phyloP scores from a whole-genome alignment of 2,888 invertebrate genomes.

The Heliconius hortense region DNA sequence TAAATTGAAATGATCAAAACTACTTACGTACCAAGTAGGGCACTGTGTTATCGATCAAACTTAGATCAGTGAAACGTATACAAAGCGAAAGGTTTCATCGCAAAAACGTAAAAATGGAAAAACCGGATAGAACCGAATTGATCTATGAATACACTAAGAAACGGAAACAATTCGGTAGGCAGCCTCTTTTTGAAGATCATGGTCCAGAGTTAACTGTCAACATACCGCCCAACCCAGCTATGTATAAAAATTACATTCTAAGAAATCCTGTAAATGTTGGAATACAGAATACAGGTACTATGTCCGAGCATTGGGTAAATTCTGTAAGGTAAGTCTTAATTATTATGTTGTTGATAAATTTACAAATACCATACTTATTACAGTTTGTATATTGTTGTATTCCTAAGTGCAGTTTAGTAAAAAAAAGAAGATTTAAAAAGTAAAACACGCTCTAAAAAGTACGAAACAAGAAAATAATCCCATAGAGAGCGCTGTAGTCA shows the following conservation, averaged over 20 bases:
- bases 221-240: constrained; percentile 83
- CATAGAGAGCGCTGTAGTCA: too few relatives aligned
- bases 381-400: not conserved
- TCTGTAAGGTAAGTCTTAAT: constrained; percentile 69
- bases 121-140: constrained; percentile 66
- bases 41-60: constrained; percentile 34
- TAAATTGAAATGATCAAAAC: too few relatives aligned
- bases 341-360: not conserved
- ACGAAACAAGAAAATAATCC: too few relatives aligned
- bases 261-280: constrained; percentile 84
- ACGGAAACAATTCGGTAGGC: constrained; percentile 86
- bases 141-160: constrained; percentile 84
- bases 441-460: too few relatives aligned
- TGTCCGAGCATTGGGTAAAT: constrained; percentile 85
- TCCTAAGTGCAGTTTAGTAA: too few relatives aligned
- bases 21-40: not conserved
- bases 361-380: not conserved
- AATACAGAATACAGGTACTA: constrained; percentile 83
- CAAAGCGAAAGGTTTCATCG: not conserved
- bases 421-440: too few relatives aligned
- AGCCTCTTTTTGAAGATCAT: constrained; percentile 86
- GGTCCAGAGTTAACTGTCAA: constrained; percentile 85
- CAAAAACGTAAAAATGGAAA: constrained; percentile 56
- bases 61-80: not conserved
- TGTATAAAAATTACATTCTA: constrained; percentile 79